These are phyloP conservation scores for Nomada fucata DNA, from an alignment of 2,888 invertebrate species.

Conservation along the genomic window DNA sequence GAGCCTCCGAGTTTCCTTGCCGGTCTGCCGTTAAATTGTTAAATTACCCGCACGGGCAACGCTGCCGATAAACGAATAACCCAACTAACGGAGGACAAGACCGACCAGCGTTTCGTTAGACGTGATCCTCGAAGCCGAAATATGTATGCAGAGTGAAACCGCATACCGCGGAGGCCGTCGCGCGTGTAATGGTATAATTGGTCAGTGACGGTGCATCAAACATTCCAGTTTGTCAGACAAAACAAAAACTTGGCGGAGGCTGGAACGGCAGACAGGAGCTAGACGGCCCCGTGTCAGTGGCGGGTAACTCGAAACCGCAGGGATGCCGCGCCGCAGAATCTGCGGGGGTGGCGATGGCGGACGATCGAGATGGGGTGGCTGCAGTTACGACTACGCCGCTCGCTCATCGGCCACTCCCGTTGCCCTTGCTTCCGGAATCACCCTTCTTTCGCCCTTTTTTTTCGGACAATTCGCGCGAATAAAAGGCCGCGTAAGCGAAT, in stretches of 20 bases:
- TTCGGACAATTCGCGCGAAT: slow-evolving; percentile 37
- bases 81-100: slow-evolving; percentile 31
- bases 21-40: neutral
- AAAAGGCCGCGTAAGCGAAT: slow-evolving; percentile 26
- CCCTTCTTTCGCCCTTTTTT: slow-evolving; percentile 19
- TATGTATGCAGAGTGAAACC: slow-evolving; percentile 28
- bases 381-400: slow-evolving; percentile 28
- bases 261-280: slow-evolving; percentile 57
- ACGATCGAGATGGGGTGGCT: slow-evolving; percentile 51
- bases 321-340: slow-evolving; percentile 28
- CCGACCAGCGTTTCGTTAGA: slow-evolving; percentile 7
- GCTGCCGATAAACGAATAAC: slow-evolving; percentile 3
- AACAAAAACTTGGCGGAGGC: slow-evolving; percentile 62
- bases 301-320: slow-evolving; percentile 55
- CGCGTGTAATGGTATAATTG: slow-evolving; percentile 54
- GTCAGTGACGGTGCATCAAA: slow-evolving; percentile 64
- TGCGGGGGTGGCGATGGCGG: slow-evolving; percentile 15
- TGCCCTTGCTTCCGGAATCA: slow-evolving; percentile 43
- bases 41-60: neutral
- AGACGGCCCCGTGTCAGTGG: slow-evolving; percentile 45
- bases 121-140: neutral
- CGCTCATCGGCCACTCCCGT: slow-evolving; percentile 19
- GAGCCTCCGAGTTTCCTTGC: neutral
- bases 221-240: slow-evolving; percentile 64
- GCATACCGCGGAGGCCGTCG: slow-evolving; percentile 38